These are phyloP conservation scores for Barnardius zonarius DNA, from an alignment of 2,113 vertebrate species.

Conservation along the genomic window DNA sequence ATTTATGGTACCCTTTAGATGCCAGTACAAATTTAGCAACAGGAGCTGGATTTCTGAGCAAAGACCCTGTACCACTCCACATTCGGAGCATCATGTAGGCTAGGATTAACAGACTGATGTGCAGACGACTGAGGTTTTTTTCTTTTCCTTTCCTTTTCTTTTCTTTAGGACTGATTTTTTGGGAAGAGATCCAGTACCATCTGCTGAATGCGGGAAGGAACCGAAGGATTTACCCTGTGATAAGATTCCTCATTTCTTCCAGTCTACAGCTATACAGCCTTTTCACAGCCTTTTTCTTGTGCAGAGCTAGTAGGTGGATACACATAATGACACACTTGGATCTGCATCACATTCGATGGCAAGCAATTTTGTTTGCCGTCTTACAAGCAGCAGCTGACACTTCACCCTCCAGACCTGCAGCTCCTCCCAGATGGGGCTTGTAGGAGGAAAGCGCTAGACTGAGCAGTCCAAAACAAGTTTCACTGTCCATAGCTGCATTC, in stretches of 20 bases:
- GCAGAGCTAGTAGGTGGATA: not conserved
- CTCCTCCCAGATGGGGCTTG: not conserved
- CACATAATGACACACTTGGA: not conserved
- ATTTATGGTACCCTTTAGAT: not conserved
- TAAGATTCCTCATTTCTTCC: not conserved
- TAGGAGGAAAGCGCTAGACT: not conserved
- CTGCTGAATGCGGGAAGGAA: not conserved
- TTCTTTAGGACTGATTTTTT: accelerated
- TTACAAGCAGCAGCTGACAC: not conserved
- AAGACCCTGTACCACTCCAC: not conserved
- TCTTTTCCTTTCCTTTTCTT: not conserved
- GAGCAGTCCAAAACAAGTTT: not conserved
- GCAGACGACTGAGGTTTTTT: not conserved
- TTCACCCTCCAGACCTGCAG: not conserved
- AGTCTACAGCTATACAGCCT: not conserved
- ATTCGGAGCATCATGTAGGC: not conserved
- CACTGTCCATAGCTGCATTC: not conserved
- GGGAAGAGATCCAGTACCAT: not conserved
- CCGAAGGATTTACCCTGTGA: not conserved
- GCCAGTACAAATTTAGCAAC: not conserved
- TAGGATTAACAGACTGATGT: not conserved
- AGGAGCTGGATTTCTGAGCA: not conserved
- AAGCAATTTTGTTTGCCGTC: not conserved
- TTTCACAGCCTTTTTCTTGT: not conserved
- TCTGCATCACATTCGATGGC: not conserved